Conservation (phyloP, 2,888 invertebrate genomes). For the Halocaridina rubra region DNA sequence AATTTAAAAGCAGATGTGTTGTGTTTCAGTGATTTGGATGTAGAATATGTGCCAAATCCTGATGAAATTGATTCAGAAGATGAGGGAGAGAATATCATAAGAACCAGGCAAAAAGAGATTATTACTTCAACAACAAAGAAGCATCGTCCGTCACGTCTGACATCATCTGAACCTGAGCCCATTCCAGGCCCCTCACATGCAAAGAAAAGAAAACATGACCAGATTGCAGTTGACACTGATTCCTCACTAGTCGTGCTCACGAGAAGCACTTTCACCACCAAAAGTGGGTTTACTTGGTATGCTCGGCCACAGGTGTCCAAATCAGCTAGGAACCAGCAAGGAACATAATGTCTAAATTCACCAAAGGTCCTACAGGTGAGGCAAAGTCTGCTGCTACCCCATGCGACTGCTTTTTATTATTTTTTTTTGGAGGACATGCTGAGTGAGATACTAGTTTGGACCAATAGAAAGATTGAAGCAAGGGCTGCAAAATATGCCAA, state of each 20-base stretch:
- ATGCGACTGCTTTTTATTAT: neutral
- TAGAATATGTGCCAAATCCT: neutral
- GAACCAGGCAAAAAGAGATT: too few species aligned
- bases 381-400: neutral
- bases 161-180: too few species aligned
- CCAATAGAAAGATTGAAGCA: too few species aligned
- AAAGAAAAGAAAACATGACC: neutral
- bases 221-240: neutral
- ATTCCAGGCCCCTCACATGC: neutral
- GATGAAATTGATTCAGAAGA: neutral
- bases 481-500: too few species aligned
- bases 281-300: neutral
- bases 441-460: too few species aligned
- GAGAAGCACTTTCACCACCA: neutral
- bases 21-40: neutral
- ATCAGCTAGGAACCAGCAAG: conserved; percentile 3
- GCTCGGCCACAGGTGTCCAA: conserved; percentile 16
- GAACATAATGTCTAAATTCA: neutral
- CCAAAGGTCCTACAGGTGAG: neutral
- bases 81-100: neutral
- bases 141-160: too few species aligned
- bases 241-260: neutral
- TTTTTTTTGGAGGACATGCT: too few species aligned
- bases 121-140: too few species aligned
- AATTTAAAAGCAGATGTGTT: neutral